Percentiles rank a stretch among this genome's conserved stretches.
Evolutionary conservation across 1,140 invertebrate species (phyloP).

Genomic region (Rhagoletis zephyria): DNA sequence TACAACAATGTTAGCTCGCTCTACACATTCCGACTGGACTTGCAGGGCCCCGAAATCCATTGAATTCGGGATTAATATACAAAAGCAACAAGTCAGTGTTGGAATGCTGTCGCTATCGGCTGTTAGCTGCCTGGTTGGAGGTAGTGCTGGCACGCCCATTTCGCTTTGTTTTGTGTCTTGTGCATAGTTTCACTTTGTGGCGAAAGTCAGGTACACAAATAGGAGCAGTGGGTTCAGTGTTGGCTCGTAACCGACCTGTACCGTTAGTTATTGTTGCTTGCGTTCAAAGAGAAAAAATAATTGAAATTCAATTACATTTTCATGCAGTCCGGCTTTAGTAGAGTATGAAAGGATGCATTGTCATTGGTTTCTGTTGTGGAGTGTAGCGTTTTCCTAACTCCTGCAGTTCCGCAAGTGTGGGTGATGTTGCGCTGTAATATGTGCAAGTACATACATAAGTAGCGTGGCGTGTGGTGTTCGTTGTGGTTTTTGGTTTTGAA

Average conservation of each 20-base stretch:
- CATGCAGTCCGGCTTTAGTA: slow-evolving; percentile 40
- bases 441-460: too few species aligned
- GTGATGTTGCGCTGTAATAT: background rate
- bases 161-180: background rate
- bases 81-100: slow-evolving; percentile 52
- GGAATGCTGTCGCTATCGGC: slow-evolving; percentile 19
- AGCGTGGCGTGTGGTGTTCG: background rate
- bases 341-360: slow-evolving; percentile 29
- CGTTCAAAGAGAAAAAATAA: background rate
- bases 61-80: slow-evolving; percentile 50
- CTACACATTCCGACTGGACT: slow-evolving; percentile 49
- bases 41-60: slow-evolving; percentile 36
- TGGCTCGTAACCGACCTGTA: background rate
- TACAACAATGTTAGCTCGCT: slow-evolving; percentile 21
- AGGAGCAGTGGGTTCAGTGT: slow-evolving; percentile 1
- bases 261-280: slow-evolving; percentile 28
- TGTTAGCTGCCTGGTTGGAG: background rate
- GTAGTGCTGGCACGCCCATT: slow-evolving; percentile 38
- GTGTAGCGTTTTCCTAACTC: background rate
- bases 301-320: slow-evolving; percentile 49
- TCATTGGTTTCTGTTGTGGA: background rate
- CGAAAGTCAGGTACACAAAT: background rate
- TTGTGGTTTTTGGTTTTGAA: slow-evolving; percentile 14
- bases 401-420: background rate
- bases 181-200: slow-evolving; percentile 47